phyloP scores from a whole-genome alignment of 2,113 vertebrate genomes.

The Macquaria australasica region DNA sequence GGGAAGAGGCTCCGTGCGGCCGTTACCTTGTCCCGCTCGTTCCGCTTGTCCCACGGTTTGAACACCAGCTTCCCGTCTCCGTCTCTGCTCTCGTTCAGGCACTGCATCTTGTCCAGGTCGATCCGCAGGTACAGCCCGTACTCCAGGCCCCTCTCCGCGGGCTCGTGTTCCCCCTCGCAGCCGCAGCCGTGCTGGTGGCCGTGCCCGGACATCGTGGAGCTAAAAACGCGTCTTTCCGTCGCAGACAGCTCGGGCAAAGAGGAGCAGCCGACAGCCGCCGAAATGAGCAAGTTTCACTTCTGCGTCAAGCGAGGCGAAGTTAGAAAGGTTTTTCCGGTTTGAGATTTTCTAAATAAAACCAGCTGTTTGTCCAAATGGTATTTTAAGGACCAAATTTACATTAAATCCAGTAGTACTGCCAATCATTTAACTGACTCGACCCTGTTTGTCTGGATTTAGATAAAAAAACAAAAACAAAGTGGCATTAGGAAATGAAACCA shows the following conservation, averaged over 20 bases:
- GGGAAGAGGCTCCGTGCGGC: background rate
- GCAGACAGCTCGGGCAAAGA: background rate
- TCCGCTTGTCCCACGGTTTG: conserved; percentile 94
- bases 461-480: background rate
- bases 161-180: conserved; percentile 88
- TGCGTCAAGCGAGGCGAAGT: background rate
- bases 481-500: background rate
- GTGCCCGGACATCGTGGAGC: conserved; percentile 82
- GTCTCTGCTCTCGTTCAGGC: conserved; percentile 94
- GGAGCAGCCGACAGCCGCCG: rapidly evolving
- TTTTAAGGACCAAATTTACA: background rate
- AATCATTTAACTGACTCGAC: too few relatives aligned
- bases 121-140: conserved; percentile 92
- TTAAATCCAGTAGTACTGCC: background rate
- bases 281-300: conserved; percentile 55
- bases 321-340: background rate
- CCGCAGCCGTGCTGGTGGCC: conserved; percentile 82
- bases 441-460: background rate
- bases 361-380: background rate
- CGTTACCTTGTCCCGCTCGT: conserved; percentile 88
- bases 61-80: conserved; percentile 94
- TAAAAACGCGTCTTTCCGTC: background rate
- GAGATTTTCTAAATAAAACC: conserved; percentile 50
- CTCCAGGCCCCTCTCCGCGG: conserved; percentile 90
- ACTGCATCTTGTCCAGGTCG: conserved; percentile 93